These are phyloP conservation scores for Sceloporus undulatus DNA, from an alignment of 2,113 vertebrate genomes.

Conservation along the genomic window DNA sequence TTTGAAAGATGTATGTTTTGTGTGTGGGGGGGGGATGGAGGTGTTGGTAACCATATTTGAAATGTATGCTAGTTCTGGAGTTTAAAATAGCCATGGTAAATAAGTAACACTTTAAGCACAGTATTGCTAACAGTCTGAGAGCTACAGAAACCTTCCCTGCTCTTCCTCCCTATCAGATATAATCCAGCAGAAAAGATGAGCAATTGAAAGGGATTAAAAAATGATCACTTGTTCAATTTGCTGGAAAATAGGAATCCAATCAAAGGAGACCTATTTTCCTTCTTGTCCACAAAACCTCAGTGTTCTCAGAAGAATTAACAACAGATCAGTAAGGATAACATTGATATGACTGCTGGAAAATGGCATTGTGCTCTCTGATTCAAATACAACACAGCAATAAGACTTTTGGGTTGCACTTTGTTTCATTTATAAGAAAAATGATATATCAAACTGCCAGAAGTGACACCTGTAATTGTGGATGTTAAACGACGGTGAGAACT, in stretches of 20 bases:
- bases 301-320: not conserved
- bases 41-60: not conserved
- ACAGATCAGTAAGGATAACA: slow-evolving; percentile 9
- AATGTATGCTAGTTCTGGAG: slow-evolving; percentile 14
- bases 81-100: slow-evolving; percentile 21
- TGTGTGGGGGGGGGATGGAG: not conserved
- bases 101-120: slow-evolving; percentile 17
- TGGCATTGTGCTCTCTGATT: not conserved
- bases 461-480: not conserved
- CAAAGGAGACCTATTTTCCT: not conserved
- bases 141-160: not conserved
- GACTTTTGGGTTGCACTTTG: not conserved
- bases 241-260: not conserved
- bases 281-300: slow-evolving; percentile 17
- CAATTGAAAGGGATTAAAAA: slow-evolving; percentile 15
- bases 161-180: not conserved
- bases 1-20: slow-evolving; percentile 37
- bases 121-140: slow-evolving; percentile 17
- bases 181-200: not conserved
- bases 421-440: slow-evolving; percentile 20
- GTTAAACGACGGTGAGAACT: not conserved
- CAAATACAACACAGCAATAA: slow-evolving; percentile 35
- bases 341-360: slow-evolving; percentile 35
- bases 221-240: not conserved
- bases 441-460: not conserved